Evolutionary conservation across 2,888 invertebrate species (phyloP).

Genomic region (Sycophila texana): DNA sequence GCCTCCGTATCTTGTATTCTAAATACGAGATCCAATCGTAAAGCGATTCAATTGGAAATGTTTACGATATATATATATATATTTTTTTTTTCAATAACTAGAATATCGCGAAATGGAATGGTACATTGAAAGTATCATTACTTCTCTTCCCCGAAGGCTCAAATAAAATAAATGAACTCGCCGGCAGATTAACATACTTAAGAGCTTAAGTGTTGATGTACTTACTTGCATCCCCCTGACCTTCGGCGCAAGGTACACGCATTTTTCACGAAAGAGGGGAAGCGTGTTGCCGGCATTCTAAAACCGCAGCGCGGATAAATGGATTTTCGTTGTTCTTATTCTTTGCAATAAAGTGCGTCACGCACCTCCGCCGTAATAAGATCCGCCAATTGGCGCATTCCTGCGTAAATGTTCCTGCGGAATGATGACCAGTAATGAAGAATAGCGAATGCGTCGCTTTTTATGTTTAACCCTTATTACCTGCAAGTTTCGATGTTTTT

Average conservation of each 20-base stretch:
- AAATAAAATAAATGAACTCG: conserved; percentile 10
- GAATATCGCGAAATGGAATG: too few relatives aligned
- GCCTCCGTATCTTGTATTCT: too few relatives aligned
- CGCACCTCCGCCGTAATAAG: conserved; percentile 31
- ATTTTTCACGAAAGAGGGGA: conserved; percentile 7
- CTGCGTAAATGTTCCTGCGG: conserved; percentile 24
- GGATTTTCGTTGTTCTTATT: conserved; percentile 45
- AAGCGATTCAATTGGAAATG: too few relatives aligned
- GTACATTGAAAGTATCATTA: too few relatives aligned
- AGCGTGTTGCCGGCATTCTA: conserved; percentile 18
- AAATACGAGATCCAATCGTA: not conserved
- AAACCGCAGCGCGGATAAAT: conserved; percentile 25
- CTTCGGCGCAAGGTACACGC: conserved; percentile 5
- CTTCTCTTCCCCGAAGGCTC: not conserved
- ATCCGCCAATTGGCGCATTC: conserved; percentile 39
- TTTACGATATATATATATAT: too few relatives aligned
- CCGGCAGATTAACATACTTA: conserved; percentile 21
- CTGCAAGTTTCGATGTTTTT: conserved; percentile 29
- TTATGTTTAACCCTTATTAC: conserved; percentile 28
- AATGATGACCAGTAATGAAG: conserved; percentile 28
- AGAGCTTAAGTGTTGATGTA: conserved; percentile 5
- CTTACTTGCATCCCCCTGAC: not conserved
- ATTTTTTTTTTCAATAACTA: not conserved
- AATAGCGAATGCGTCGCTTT: conserved; percentile 24
- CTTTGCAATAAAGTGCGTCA: conserved; percentile 37